phyloP scores from a whole-genome alignment of 2,797 vertebrate species.

The Oophaga sylvatica region DNA sequence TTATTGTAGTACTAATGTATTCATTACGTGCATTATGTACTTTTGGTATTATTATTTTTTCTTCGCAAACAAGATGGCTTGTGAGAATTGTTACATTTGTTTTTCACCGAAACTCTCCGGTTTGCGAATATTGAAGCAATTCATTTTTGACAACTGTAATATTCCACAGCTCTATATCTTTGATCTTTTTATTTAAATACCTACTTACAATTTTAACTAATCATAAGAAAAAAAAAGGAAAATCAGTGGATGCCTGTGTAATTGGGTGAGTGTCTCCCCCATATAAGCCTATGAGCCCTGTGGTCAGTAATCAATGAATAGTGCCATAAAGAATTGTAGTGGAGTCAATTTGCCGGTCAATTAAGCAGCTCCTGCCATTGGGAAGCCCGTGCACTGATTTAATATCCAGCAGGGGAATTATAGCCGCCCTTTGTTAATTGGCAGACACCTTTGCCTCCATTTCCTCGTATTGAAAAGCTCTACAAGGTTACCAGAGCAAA shows the following conservation, averaged over 20 bases:
- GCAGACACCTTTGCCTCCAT: conserved; percentile 34
- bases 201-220: too few species aligned
- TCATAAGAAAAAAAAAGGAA: too few species aligned
- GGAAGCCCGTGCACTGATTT: conserved; percentile 35
- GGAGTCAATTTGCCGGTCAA: conserved; percentile 49
- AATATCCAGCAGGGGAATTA: conserved; percentile 24
- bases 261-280: neutral
- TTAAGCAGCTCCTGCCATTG: conserved; percentile 37
- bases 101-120: too few species aligned
- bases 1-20: too few species aligned
- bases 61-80: too few species aligned
- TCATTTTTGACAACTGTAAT: too few species aligned
- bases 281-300: neutral
- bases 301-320: conserved; percentile 21
- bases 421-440: neutral
- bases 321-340: conserved; percentile 2
- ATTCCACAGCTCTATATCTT: too few species aligned
- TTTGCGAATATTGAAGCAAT: too few species aligned
- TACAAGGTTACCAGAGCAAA: neutral
- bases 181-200: too few species aligned
- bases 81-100: too few species aligned
- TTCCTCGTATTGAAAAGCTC: conserved; percentile 2
- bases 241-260: neutral
- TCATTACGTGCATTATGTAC: too few species aligned
- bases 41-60: too few species aligned